Conservation (phyloP, 1,140 invertebrate genomes). For the Polypedilum vanderplanki region DNA sequence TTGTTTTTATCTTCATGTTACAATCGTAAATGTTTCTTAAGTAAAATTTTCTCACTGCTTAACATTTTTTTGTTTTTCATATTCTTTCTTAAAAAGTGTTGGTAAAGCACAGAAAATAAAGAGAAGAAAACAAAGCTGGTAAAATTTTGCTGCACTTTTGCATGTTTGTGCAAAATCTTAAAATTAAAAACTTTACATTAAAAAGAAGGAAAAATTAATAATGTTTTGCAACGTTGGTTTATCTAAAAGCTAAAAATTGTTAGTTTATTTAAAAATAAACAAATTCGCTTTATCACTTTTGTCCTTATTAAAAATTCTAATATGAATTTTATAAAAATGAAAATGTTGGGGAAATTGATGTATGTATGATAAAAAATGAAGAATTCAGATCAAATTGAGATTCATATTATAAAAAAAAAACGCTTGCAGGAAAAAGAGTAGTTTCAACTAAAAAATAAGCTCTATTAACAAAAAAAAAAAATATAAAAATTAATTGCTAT, state of each 20-base stretch:
- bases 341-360: neutral
- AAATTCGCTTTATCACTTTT: constrained; percentile 26
- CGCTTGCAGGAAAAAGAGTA: neutral
- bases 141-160: neutral
- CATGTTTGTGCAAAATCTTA: constrained; percentile 1
- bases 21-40: constrained; percentile 6
- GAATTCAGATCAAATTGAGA: neutral
- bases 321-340: constrained; percentile 1
- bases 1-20: constrained; percentile 1
- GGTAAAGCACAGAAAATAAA: constrained; percentile 10
- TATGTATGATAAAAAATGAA: neutral
- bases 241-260: constrained; percentile 7
- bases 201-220: neutral
- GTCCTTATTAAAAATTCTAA: neutral
- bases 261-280: constrained; percentile 24
- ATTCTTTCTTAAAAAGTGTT: neutral
- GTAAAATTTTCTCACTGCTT: constrained; percentile 6
- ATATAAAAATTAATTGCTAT: constrained; percentile 16
- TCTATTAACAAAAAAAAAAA: neutral
- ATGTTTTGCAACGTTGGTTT: neutral
- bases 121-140: neutral
- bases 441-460: neutral
- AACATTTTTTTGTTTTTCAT: neutral
- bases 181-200: neutral
- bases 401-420: neutral